A percentile compares a stretch with the other conserved stretches of the same genome.
Conservation (phyloP, 2,113 vertebrate species). For the Anser cygnoides region DNA sequence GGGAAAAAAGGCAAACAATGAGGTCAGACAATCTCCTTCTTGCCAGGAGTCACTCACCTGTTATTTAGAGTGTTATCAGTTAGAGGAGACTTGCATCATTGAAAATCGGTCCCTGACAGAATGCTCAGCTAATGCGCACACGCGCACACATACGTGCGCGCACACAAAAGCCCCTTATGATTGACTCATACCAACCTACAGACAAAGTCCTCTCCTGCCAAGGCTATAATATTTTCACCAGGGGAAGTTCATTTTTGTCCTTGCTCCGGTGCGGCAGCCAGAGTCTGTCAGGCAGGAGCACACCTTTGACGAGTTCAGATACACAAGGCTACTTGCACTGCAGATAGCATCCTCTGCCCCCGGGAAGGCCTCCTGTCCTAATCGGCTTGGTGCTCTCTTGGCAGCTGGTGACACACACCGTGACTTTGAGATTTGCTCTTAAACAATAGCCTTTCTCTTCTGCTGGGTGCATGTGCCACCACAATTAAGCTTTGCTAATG, state of each 20-base stretch:
- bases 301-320: background rate
- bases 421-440: background rate
- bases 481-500: background rate
- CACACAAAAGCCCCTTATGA: constrained; percentile 62
- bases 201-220: constrained; percentile 82
- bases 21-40: constrained; percentile 99
- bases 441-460: background rate
- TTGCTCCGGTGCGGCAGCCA: background rate
- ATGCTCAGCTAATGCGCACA: constrained; percentile 56
- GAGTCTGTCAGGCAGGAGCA: background rate
- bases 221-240: constrained; percentile 64
- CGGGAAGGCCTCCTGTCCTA: background rate
- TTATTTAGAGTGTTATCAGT: constrained; percentile 97
- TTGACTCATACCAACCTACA: constrained; percentile 81
- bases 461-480: background rate
- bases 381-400: background rate
- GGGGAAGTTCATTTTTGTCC: background rate
- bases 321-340: background rate
- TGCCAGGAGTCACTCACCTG: constrained; percentile 99
- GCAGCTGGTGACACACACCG: background rate
- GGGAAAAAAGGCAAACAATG: constrained; percentile 95
- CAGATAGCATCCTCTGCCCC: background rate
- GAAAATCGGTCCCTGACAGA: constrained; percentile 81
- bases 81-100: constrained; percentile 81
- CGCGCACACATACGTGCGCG: background rate